Conservation (phyloP, 1,140 invertebrate genomes). For the Stenopsyche tienmushanensis region DNA sequence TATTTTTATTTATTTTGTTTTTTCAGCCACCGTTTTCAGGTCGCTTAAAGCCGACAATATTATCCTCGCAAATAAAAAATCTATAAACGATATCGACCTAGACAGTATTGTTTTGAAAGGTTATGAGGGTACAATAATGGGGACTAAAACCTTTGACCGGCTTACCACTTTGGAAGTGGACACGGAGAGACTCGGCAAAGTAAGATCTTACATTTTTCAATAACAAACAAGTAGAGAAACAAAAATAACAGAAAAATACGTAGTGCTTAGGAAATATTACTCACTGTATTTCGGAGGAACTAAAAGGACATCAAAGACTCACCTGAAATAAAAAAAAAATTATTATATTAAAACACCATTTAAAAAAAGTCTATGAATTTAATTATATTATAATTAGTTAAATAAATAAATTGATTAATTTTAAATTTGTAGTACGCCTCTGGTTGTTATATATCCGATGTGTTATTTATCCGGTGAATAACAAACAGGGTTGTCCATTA, state of each 20-base stretch:
- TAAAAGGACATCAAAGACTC: too few species aligned
- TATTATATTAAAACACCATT: background rate
- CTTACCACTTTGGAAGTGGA: conserved; percentile 13
- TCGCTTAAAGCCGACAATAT: conserved; percentile 29
- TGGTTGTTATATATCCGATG: too few species aligned
- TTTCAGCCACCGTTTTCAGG: conserved; percentile 25
- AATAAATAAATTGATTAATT: too few species aligned
- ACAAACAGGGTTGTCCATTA: too few species aligned
- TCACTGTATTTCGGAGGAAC: too few species aligned
- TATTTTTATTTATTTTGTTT: background rate
- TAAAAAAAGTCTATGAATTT: background rate
- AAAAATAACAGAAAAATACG: too few species aligned
- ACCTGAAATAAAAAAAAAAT: background rate
- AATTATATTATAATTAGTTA: too few species aligned
- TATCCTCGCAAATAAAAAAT: conserved; percentile 12
- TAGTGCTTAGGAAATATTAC: too few species aligned
- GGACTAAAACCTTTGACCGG: conserved; percentile 36
- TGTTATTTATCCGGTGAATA: too few species aligned
- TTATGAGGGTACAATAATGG: conserved; percentile 29
- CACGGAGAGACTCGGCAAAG: conserved; percentile 26
- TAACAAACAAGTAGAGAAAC: too few species aligned
- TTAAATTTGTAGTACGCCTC: too few species aligned
- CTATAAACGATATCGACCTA: conserved; percentile 35
- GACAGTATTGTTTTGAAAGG: conserved; percentile 28
- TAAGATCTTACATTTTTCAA: background rate